A percentile compares a stretch with the other conserved stretches of the same genome.
Evolutionary conservation across 1,140 invertebrate genomes (phyloP).

Genomic region (Drosophila sp.): DNA sequence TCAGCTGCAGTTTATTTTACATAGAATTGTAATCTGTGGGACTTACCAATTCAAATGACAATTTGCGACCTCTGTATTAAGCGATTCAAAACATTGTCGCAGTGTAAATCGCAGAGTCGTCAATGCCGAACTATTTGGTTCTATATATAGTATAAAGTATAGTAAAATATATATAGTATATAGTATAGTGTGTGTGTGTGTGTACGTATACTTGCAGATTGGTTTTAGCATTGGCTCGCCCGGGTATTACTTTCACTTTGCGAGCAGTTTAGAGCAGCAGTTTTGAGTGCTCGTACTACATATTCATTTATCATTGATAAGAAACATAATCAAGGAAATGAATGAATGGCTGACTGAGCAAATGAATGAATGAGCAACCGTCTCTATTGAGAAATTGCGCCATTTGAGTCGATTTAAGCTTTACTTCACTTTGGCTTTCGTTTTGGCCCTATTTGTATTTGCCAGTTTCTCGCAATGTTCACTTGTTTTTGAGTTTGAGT

Average conservation of each 20-base stretch:
- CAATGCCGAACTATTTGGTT: conserved; percentile 10
- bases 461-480: conserved; percentile 26
- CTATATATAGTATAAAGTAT: too few relatives aligned
- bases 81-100: neutral
- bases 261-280: conserved; percentile 68
- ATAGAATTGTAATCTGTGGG: too few relatives aligned
- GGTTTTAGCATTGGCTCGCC: conserved; percentile 4
- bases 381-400: neutral
- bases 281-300: conserved; percentile 76
- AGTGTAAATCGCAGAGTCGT: neutral
- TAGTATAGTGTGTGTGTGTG: too few relatives aligned
- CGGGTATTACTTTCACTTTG: conserved; percentile 76
- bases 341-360: conserved; percentile 79
- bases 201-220: too few relatives aligned
- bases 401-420: conserved; percentile 7
- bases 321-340: conserved; percentile 82
- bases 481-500: conserved; percentile 63
- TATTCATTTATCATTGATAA: conserved; percentile 83
- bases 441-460: neutral
- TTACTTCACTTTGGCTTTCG: neutral
- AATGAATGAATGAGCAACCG: conserved; percentile 76
- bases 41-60: too few relatives aligned
- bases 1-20: too few relatives aligned
- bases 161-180: too few relatives aligned
- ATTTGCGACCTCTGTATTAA: too few relatives aligned